Conservation (phyloP, 64 coral and sea anemone species). For the Pocillopora verrucosa region DNA sequence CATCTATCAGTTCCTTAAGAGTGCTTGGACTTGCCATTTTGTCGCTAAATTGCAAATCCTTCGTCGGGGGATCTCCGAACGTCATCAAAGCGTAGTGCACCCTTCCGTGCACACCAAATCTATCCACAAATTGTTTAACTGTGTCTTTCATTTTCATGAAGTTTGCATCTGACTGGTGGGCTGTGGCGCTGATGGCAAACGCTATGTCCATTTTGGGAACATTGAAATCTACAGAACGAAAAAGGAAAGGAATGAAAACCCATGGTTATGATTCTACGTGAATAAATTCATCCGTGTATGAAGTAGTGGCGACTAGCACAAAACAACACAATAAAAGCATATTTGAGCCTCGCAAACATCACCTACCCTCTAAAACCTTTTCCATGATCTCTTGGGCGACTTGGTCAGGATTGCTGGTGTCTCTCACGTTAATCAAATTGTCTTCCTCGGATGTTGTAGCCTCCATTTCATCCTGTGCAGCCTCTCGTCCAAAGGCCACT, state of each 20-base stretch:
- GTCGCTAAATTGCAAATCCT: conserved; percentile 48
- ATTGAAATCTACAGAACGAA: conserved; percentile 45
- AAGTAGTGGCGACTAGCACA: background rate
- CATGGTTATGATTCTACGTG: background rate
- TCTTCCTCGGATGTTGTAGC: conserved; percentile 64
- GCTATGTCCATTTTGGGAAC: conserved; percentile 64
- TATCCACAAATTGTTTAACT: conserved; percentile 65
- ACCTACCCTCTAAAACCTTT: conserved; percentile 64
- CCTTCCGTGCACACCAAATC: conserved; percentile 64
- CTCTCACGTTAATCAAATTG: conserved; percentile 59
- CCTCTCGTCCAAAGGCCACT: conserved; percentile 68
- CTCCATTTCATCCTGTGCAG: conserved; percentile 45
- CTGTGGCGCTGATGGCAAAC: conserved; percentile 73
- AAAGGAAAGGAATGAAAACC: background rate
- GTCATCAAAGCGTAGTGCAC: conserved; percentile 70
- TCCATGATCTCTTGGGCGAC: conserved; percentile 72
- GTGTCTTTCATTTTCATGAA: conserved; percentile 80
- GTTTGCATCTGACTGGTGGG: conserved; percentile 36
- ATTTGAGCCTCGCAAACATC: background rate
- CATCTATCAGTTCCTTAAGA: conserved; percentile 55
- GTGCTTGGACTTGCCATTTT: conserved; percentile 43
- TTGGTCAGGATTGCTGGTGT: conserved; percentile 35
- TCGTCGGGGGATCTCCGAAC: conserved; percentile 60
- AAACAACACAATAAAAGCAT: background rate
- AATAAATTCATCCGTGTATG: too few species aligned